Percentiles rank a stretch among this genome's conserved stretches.
phyloP scores from a whole-genome alignment of 2,888 invertebrate species.

The Torymus tubicola region DNA sequence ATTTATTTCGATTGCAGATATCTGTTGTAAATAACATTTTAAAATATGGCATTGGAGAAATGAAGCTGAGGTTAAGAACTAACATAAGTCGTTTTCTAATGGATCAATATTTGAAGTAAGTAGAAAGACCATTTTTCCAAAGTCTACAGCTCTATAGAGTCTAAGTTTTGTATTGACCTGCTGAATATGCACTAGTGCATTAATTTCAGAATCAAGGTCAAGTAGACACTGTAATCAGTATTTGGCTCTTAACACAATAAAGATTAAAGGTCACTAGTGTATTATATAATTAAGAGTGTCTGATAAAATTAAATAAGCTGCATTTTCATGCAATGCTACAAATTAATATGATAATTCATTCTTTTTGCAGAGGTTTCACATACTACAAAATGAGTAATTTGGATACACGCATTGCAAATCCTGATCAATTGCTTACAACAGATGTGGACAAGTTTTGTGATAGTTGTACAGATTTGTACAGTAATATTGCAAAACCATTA shows the following conservation, averaged over 20 bases:
- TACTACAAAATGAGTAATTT: conserved; percentile 98
- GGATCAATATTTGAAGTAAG: conserved; percentile 94
- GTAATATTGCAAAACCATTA: conserved; percentile 96
- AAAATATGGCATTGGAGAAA: conserved; percentile 95
- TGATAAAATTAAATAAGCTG: no score
- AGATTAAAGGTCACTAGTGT: conserved; percentile 57
- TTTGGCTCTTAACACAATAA: conserved; percentile 48
- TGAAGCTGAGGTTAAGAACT: conserved; percentile 93
- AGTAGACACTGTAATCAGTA: conserved; percentile 36
- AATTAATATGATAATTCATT: conserved; percentile 5
- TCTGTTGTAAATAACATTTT: conserved; percentile 95
- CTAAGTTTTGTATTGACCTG: conserved; percentile 29
- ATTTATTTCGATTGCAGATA: conserved; percentile 81
- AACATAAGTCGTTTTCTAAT: conserved; percentile 92
- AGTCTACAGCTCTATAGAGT: background rate
- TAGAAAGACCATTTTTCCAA: conserved; percentile 61
- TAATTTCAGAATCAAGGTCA: conserved; percentile 44
- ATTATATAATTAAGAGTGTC: conserved; percentile 23
- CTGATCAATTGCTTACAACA: conserved; percentile 95
- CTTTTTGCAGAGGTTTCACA: conserved; percentile 87
- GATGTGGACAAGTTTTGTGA: conserved; percentile 99
- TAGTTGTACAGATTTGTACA: conserved; percentile 95
- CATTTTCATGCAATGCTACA: background rate
- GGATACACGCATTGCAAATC: conserved; percentile 96
- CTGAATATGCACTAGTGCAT: conserved; percentile 51